These are phyloP conservation scores for Spodoptera frugiperda DNA, from an alignment of 1,140 invertebrate species.

Conservation along the genomic window DNA sequence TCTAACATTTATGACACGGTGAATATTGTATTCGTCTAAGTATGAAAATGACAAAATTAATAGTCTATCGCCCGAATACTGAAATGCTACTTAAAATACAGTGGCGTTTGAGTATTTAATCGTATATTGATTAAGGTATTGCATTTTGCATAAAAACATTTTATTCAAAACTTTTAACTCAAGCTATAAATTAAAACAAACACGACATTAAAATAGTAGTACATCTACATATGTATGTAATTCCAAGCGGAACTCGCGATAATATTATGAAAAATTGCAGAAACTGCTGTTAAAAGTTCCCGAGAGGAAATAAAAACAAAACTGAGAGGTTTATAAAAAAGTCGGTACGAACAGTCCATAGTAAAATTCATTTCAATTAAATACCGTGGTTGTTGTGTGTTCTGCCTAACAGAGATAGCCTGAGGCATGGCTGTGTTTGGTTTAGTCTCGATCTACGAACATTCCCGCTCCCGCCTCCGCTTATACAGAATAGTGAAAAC, in stretches of 20 bases:
- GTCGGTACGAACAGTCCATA: background rate
- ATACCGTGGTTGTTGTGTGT: slow-evolving; percentile 21
- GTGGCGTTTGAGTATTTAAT: too few species aligned
- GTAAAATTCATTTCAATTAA: slow-evolving; percentile 41
- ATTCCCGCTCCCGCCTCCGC: slow-evolving; percentile 2
- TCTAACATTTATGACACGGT: background rate
- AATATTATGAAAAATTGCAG: background rate
- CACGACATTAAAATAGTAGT: too few species aligned
- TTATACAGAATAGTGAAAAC: slow-evolving; percentile 28
- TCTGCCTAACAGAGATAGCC: slow-evolving; percentile 29
- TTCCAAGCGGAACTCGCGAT: background rate
- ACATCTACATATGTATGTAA: too few species aligned
- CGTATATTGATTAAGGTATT: background rate
- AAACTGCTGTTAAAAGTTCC: slow-evolving; percentile 19
- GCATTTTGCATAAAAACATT: too few species aligned
- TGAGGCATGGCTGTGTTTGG: background rate
- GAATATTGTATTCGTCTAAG: too few species aligned
- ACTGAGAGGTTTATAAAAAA: slow-evolving; percentile 15
- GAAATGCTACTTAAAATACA: too few species aligned
- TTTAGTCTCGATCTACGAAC: slow-evolving; percentile 14
- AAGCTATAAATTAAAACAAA: background rate
- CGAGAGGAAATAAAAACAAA: slow-evolving; percentile 11
- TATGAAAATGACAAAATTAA: too few species aligned
- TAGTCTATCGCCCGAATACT: too few species aligned
- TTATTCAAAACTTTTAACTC: too few species aligned